Evolutionary conservation across 2,113 vertebrate species (phyloP).

Genomic region (Parus major): DNA sequence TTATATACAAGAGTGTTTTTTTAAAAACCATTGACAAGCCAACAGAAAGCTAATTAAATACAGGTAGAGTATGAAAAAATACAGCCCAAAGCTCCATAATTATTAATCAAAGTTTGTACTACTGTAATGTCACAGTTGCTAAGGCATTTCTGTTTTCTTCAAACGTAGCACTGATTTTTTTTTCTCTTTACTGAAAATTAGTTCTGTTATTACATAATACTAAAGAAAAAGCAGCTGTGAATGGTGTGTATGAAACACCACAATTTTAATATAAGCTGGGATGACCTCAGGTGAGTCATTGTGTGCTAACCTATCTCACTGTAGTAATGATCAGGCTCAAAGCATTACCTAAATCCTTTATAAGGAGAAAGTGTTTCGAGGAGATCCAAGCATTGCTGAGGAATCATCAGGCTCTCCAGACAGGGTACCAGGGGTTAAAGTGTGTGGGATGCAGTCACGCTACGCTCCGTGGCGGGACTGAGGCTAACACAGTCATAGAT

Average conservation of each 20-base stretch:
- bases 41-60: not conserved
- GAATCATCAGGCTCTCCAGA: not conserved
- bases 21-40: not conserved
- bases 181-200: not conserved
- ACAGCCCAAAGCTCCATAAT: not conserved
- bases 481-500: conserved; percentile 21
- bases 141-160: not conserved
- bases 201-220: rapidly evolving
- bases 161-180: rapidly evolving
- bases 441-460: rapidly evolving
- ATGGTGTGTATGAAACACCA: rapidly evolving
- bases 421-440: not conserved
- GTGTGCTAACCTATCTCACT: not conserved
- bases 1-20: not conserved
- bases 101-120: not conserved
- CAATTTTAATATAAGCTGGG: not conserved
- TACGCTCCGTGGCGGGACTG: not conserved
- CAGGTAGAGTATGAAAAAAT: not conserved
- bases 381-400: not conserved
- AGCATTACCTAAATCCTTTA: not conserved
- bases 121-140: rapidly evolving
- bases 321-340: not conserved
- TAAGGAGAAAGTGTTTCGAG: not conserved
- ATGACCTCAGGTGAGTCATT: not conserved
- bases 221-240: not conserved